Conservation (phyloP, 2,797 vertebrate genomes). For the Tokudaia muenninki region DNA sequence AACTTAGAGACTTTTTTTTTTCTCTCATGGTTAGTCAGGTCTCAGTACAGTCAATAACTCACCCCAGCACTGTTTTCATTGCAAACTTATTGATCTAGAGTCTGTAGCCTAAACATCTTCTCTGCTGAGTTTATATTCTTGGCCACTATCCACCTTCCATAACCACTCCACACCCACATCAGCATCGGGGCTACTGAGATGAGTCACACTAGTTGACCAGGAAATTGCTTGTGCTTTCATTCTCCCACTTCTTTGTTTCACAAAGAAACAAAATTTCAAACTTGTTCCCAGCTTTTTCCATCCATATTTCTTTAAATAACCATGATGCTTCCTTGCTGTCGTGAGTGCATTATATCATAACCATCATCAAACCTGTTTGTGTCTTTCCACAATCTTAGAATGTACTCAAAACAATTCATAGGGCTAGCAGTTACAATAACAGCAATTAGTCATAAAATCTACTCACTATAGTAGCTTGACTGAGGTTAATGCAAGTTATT, state of each 20-base stretch:
- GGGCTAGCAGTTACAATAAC: background rate
- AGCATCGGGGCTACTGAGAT: background rate
- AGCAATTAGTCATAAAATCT: background rate
- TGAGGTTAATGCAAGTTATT: background rate
- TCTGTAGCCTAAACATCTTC: background rate
- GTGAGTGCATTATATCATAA: background rate
- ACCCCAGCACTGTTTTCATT: background rate
- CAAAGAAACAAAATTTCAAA: background rate
- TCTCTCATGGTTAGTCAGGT: background rate
- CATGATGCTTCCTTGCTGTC: background rate
- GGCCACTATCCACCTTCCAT: background rate
- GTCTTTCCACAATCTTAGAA: background rate
- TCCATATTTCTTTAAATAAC: background rate
- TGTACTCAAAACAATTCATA: background rate
- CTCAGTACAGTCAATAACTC: background rate
- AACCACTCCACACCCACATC: too few species aligned
- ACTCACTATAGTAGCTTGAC: background rate
- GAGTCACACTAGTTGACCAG: background rate
- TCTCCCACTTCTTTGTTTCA: background rate
- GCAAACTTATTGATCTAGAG: background rate
- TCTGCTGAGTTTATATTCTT: background rate
- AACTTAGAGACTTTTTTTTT: background rate
- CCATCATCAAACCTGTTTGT: background rate
- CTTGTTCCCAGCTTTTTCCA: too few species aligned
- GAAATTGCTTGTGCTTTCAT: background rate